Percentiles rank a stretch among this genome's conserved stretches.
These are phyloP conservation scores for Intellagama lesueurii DNA, from an alignment of 2,797 vertebrate genomes.

Conservation along the genomic window DNA sequence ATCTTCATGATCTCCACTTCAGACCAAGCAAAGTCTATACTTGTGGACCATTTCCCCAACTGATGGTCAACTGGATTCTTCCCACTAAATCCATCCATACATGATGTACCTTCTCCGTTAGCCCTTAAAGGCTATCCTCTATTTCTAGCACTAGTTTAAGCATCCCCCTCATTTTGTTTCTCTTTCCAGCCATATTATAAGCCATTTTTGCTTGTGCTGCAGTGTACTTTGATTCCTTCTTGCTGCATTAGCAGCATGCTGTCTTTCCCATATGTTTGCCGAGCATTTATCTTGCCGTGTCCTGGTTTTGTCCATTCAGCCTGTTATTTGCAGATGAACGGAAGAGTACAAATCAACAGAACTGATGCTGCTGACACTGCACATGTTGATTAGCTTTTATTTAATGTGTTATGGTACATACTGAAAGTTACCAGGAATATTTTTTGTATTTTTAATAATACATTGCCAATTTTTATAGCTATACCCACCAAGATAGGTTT, in stretches of 20 bases:
- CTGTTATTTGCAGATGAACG: conserved; percentile 45
- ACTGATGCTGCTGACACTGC: conserved; percentile 21
- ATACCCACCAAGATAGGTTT: neutral
- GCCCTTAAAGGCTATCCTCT: conserved; percentile 1
- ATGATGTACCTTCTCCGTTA: neutral
- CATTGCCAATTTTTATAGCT: neutral
- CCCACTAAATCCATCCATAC: too few species aligned
- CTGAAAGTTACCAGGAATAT: neutral
- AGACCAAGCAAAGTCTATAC: too few species aligned
- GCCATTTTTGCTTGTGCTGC: conserved; percentile 34
- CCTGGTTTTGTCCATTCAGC: conserved; percentile 49
- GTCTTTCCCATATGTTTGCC: conserved; percentile 1
- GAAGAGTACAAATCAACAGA: conserved; percentile 41
- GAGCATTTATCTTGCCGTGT: conserved; percentile 35
- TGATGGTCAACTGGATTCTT: too few species aligned
- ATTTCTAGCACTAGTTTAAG: neutral
- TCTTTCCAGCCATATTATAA: conserved; percentile 5
- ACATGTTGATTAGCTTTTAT: conserved; percentile 28
- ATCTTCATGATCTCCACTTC: too few species aligned
- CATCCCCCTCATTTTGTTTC: conserved; percentile 16
- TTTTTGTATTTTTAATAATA: neutral
- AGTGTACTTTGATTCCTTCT: conserved; percentile 43
- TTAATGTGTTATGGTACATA: conserved; percentile 2
- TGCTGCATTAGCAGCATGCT: conserved; percentile 6
- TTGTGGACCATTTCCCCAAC: too few species aligned